phyloP scores from a whole-genome alignment of 2,888 invertebrate genomes.

The Sesia bembeciformis region DNA sequence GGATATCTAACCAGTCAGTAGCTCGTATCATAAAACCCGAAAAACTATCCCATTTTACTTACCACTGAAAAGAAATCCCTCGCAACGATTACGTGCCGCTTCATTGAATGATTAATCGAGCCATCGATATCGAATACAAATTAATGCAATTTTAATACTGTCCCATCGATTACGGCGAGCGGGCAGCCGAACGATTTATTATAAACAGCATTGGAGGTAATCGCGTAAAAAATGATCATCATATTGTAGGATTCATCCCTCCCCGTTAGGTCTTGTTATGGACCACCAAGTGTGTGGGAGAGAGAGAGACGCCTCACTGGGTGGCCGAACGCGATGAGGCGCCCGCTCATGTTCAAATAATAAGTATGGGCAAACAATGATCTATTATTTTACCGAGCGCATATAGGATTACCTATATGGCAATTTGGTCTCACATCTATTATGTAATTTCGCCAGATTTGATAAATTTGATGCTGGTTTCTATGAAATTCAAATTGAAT shows the following conservation, averaged over 20 bases:
- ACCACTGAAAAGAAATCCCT: neutral
- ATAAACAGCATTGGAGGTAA: conserved; percentile 21
- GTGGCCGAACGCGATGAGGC: neutral
- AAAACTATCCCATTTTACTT: too few relatives aligned
- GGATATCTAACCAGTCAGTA: too few relatives aligned
- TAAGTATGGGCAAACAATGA: conserved; percentile 30
- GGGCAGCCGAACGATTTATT: conserved; percentile 28
- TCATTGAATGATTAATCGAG: conserved; percentile 21
- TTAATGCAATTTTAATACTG: conserved; percentile 41
- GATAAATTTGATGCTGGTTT: too few relatives aligned
- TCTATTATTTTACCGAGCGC: conserved; percentile 39
- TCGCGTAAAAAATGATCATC: conserved; percentile 30
- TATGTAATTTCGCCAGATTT: too few relatives aligned
- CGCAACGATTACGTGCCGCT: conserved; percentile 11
- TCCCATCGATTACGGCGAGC: conserved; percentile 28
- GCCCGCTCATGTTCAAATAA: neutral
- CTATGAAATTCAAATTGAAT: too few relatives aligned
- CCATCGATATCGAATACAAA: conserved; percentile 13
- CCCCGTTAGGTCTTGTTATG: conserved; percentile 23
- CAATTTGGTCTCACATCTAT: conserved; percentile 11
- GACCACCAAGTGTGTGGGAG: conserved; percentile 6
- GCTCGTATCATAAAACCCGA: too few relatives aligned
- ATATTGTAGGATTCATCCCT: conserved; percentile 21
- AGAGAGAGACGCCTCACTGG: neutral
- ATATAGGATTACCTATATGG: conserved; percentile 29